phyloP scores from a whole-genome alignment of 1,140 invertebrate genomes.

The Caenorhabditis latens region DNA sequence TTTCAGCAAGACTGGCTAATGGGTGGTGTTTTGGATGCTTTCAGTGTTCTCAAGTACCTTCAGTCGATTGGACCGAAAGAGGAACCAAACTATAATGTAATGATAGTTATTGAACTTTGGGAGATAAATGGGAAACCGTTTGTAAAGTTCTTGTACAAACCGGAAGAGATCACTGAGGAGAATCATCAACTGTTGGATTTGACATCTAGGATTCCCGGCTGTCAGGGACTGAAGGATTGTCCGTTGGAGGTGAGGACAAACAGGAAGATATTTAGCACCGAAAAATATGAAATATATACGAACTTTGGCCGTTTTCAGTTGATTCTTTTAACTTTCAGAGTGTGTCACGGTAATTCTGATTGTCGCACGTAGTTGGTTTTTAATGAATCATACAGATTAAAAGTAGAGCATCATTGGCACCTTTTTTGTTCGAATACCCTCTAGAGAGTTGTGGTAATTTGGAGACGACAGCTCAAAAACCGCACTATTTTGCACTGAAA shows the following conservation, averaged over 20 bases:
- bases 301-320: too few species aligned
- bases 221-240: neutral
- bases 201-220: neutral
- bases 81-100: neutral
- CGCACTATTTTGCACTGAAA: too few species aligned
- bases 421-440: too few species aligned
- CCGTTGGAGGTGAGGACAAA: neutral
- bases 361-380: too few species aligned
- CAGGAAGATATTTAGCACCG: neutral
- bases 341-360: too few species aligned
- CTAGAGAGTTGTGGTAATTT: too few species aligned
- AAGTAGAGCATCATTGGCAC: too few species aligned
- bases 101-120: neutral
- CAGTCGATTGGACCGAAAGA: neutral
- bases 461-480: too few species aligned
- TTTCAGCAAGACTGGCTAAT: slow-evolving; percentile 19
- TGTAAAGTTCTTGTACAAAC: slow-evolving; percentile 4
- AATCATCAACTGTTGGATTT: slow-evolving; percentile 4
- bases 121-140: neutral
- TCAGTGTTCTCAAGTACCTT: neutral
- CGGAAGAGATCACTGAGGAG: neutral
- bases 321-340: too few species aligned
- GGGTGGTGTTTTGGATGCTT: neutral
- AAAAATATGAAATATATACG: too few species aligned
- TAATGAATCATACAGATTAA: too few species aligned